Evolutionary conservation across 2,113 vertebrate species (phyloP).

Genomic region (Vulpes lagopus): DNA sequence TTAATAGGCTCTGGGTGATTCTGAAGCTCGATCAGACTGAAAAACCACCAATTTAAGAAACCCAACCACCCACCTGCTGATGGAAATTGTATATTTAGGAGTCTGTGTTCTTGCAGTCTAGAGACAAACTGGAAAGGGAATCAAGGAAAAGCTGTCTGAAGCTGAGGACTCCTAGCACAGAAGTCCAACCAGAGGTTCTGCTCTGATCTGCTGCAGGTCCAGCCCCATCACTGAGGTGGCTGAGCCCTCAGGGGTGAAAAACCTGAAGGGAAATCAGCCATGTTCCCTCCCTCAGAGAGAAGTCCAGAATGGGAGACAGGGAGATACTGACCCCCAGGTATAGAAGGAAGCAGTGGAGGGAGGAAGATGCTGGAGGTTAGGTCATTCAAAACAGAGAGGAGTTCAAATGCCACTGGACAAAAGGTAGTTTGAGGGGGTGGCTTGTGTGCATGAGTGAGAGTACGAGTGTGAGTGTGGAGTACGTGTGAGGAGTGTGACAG

Average conservation of each 20-base stretch:
- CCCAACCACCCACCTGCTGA: background rate
- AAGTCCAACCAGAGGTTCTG: background rate
- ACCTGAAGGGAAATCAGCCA: background rate
- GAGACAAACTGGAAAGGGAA: background rate
- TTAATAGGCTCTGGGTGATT: background rate
- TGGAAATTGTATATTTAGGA: background rate
- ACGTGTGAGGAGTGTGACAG: too few species aligned
- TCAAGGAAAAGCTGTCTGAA: background rate
- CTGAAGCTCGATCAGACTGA: background rate
- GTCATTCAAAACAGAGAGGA: slow-evolving; percentile 3
- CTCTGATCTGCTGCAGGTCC: background rate
- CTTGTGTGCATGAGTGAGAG: background rate
- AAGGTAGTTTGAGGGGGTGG: background rate
- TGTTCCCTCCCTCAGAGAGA: background rate
- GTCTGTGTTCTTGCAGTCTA: background rate
- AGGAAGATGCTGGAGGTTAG: background rate
- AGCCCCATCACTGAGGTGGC: background rate
- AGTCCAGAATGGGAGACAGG: background rate
- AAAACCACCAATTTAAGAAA: background rate
- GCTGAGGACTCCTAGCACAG: background rate
- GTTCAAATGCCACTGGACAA: background rate
- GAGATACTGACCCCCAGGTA: background rate
- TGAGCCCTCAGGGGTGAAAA: background rate
- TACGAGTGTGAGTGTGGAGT: too few species aligned
- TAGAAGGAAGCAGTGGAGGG: background rate